Base-by-base conservation (phyloP, 2,113 vertebrate genomes). In the Labrus mixtus region DNA sequence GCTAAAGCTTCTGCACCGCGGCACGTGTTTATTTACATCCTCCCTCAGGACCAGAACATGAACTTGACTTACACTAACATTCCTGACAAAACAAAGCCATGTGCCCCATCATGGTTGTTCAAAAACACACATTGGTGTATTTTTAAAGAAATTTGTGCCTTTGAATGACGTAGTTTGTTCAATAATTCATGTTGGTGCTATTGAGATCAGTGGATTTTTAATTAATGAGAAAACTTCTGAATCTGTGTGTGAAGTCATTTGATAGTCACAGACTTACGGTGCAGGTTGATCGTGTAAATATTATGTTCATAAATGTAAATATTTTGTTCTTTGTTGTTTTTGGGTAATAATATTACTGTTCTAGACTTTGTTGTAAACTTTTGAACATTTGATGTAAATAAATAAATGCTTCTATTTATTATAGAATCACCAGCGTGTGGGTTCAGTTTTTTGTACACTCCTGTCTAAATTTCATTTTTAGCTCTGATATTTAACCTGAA, bases 321-420 rank as follows among this genome's bases (percentile, higher is more conserved):
- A 92, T 77, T 4, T 78, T 84, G 66, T 68, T 69, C 19, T 72
- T 63, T 19, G 16, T 29, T 51, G n/a, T 71, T 77, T 56, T 72
- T 57, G 63, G 63, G 60, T 79, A 7, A 58, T 74, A 22, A 55
- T 85, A 48, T 59, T 36, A 43, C 2, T 66, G 62, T 60, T 88
- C 64, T 68, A 56, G 22, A 65, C 17, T 76, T 68, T 89, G 67
- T 74, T 86, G 69, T 84, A 77, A 72, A 84, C 79, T 79, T 33
- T 82, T 62, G 48, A 87, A 86, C 25, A 54, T 83, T 62, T 87
- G 61, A 41, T 94, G 90, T 94, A 91, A 53, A 92, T 83, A 92
- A 92, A 90, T 78, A 91, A 92, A 92, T 84, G 62, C 51, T 76
- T 92, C 60, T 95, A 94, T 95, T 94, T 95, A 93, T 93, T 93